Percentiles rank a stretch among this genome's conserved stretches.
phyloP scores from a whole-genome alignment of 2,888 invertebrate species.

The Altica lythri region DNA sequence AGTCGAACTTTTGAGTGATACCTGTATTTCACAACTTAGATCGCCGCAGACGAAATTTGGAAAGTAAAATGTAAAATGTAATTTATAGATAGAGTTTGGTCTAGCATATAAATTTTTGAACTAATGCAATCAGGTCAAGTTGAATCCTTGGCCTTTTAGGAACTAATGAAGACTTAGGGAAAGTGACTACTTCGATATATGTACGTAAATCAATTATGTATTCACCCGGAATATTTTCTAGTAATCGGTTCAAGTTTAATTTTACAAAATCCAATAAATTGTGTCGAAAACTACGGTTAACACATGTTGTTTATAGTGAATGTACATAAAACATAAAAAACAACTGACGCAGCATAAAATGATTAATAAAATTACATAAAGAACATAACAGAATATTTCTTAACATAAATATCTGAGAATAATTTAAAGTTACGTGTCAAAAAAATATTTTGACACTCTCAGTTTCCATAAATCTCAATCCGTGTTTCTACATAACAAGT shows the following conservation, averaged over 20 bases:
- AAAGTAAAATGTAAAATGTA: no score
- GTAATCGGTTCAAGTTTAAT: constrained; percentile 2
- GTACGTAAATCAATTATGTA: not conserved
- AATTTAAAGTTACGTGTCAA: no score
- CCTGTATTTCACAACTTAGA: no score
- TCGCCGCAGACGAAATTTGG: no score
- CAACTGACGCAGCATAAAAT: no score
- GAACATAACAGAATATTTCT: no score
- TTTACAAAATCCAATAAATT: not conserved
- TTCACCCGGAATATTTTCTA: constrained; percentile 1
- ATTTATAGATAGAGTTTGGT: not conserved
- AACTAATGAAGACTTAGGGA: constrained; percentile 17
- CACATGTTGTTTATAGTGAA: not conserved
- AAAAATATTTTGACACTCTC: no score
- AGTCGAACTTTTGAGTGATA: no score
- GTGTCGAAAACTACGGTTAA: not conserved
- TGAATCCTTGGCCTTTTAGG: constrained; percentile 29
- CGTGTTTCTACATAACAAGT: no score
- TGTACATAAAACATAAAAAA: no score
- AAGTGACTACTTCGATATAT: constrained; percentile 10
- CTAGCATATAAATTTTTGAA: constrained; percentile 18
- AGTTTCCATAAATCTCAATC: no score
- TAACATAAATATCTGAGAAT: not conserved
- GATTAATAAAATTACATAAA: no score
- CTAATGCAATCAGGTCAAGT: constrained; percentile 27